Percentiles rank a stretch among this genome's conserved stretches.
Evolutionary conservation across 2,888 invertebrate species (phyloP).

Genomic region (Luperina testacea): DNA sequence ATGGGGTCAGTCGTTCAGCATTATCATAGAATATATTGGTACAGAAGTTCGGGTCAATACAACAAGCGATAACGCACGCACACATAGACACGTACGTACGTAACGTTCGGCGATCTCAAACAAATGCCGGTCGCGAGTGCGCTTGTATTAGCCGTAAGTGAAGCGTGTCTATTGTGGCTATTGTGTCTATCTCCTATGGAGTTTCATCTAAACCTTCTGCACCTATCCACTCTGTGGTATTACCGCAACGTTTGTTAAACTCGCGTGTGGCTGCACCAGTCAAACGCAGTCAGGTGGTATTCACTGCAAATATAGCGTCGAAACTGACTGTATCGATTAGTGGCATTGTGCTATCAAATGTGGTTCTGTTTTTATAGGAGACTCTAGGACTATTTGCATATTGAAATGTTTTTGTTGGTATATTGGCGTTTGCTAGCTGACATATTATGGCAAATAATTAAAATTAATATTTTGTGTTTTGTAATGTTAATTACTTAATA

Average conservation of each 20-base stretch:
- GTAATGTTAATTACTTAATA: not conserved
- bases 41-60: not conserved
- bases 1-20: conserved; percentile 33
- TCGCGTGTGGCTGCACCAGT: conserved; percentile 44
- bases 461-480: too few relatives aligned
- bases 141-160: not conserved
- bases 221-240: not conserved
- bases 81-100: not conserved
- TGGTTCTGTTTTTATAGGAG: not conserved
- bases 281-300: conserved; percentile 45
- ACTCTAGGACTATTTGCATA: not conserved
- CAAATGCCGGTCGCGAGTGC: not conserved
- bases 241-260: conserved; percentile 43
- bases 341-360: conserved; percentile 1
- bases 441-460: too few relatives aligned
- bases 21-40: not conserved
- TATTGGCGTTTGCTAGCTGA: not conserved
- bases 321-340: conserved; percentile 33
- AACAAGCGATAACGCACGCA: not conserved
- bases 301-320: conserved; percentile 38
- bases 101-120: not conserved
- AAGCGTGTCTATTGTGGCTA: not conserved
- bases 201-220: not conserved
- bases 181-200: not conserved
- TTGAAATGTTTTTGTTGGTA: not conserved